phyloP scores from a whole-genome alignment of 2,888 invertebrate species.

The Campaea margaritaria region DNA sequence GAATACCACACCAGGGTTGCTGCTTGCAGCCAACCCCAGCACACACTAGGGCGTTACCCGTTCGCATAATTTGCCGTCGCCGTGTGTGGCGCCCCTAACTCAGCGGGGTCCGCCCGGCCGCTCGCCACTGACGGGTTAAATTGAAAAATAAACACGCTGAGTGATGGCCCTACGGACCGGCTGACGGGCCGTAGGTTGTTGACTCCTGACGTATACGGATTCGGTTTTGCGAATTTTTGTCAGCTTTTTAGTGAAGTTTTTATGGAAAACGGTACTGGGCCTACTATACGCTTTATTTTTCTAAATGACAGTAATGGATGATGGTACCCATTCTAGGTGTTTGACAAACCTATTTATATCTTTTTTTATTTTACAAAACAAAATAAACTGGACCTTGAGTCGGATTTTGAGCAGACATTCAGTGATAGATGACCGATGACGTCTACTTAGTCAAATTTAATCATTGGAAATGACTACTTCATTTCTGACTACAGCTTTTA shows the following conservation, averaged over 20 bases:
- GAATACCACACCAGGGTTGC: constrained; percentile 41
- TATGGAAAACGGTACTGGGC: constrained; percentile 19
- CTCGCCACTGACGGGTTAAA: constrained; percentile 74
- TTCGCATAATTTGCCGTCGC: constrained; percentile 74
- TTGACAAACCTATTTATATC: too few relatives aligned
- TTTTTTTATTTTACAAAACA: too few relatives aligned
- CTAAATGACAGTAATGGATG: too few relatives aligned
- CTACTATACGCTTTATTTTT: constrained; percentile 7
- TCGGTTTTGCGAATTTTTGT: constrained; percentile 34
- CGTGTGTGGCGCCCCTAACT: constrained; percentile 84
- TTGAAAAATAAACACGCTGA: constrained; percentile 84
- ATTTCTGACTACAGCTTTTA: too few relatives aligned
- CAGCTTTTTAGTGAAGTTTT: constrained; percentile 9
- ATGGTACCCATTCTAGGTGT: too few relatives aligned
- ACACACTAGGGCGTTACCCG: constrained; percentile 44
- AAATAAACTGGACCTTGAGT: too few relatives aligned
- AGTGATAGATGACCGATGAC: too few relatives aligned
- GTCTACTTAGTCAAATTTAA: too few relatives aligned
- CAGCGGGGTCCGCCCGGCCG: constrained; percentile 58
- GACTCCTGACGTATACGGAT: constrained; percentile 50
- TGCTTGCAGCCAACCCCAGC: constrained; percentile 36
- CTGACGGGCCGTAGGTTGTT: constrained; percentile 65
- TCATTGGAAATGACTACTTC: too few relatives aligned
- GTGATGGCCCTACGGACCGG: constrained; percentile 66
- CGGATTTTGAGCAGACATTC: too few relatives aligned